phyloP scores from a whole-genome alignment of 2,888 invertebrate genomes.

The Tridacna crocea region DNA sequence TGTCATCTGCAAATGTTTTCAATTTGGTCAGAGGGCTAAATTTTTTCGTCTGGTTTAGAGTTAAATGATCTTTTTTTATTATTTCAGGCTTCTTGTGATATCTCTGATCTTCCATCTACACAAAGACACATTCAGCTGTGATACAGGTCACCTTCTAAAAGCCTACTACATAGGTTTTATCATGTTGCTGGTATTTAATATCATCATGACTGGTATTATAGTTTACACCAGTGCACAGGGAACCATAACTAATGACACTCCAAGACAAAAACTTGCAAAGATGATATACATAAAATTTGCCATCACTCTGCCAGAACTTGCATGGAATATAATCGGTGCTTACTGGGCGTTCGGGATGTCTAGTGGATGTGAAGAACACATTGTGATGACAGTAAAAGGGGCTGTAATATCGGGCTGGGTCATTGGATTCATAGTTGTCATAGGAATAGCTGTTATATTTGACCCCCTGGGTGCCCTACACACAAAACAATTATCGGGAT shows the following conservation, averaged over 20 bases:
- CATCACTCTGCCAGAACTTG: conserved; percentile 91
- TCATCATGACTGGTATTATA: conserved; percentile 82
- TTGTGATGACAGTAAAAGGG: conserved; percentile 85
- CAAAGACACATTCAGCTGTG: conserved; percentile 88
- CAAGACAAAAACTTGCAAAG: conserved; percentile 89
- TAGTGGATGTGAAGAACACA: conserved; percentile 69
- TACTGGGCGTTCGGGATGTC: conserved; percentile 89
- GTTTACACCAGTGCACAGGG: conserved; percentile 86
- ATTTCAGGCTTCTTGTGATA: conserved; percentile 88
- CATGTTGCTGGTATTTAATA: conserved; percentile 77
- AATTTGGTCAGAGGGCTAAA: no score
- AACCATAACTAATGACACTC: conserved; percentile 90
- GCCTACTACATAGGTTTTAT: conserved; percentile 89
- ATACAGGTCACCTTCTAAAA: conserved; percentile 90
- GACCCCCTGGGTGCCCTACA: conserved; percentile 89
- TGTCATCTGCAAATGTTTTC: no score
- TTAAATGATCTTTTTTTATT: no score
- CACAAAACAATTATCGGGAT: conserved; percentile 84
- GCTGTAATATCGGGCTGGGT: conserved; percentile 93
- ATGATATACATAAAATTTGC: conserved; percentile 89
- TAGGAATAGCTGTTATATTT: conserved; percentile 91
- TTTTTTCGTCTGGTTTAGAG: no score
- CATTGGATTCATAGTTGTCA: conserved; percentile 88
- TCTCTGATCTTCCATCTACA: conserved; percentile 88
- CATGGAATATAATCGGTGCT: conserved; percentile 92